These are phyloP conservation scores for Keiferia lycopersicella DNA, from an alignment of 2,888 invertebrate genomes.

Conservation along the genomic window DNA sequence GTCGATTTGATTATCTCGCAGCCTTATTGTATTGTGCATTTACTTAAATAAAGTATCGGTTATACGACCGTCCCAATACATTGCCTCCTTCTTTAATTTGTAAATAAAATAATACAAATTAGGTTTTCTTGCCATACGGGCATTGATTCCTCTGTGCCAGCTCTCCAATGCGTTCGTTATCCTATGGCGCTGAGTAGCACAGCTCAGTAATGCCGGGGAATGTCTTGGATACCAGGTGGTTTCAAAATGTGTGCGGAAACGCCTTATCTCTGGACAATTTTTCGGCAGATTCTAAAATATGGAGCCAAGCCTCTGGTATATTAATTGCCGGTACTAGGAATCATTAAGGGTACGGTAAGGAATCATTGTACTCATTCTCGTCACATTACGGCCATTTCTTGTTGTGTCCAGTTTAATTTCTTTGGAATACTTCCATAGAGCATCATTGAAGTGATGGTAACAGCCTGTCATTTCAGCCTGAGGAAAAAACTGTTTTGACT, in stretches of 20 bases:
- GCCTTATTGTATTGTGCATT: constrained; percentile 22
- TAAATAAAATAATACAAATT: constrained; percentile 28
- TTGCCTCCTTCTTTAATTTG: constrained; percentile 30
- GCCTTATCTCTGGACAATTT: constrained; percentile 28
- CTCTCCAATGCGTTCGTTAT: constrained; percentile 30
- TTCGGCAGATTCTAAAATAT: constrained; percentile 26
- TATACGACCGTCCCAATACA: constrained; percentile 29
- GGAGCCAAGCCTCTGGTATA: constrained; percentile 30
- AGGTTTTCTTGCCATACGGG: constrained; percentile 27
- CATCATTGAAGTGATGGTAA: constrained; percentile 30
- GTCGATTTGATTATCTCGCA: constrained; percentile 25
- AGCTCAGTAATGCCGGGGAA: constrained; percentile 29
- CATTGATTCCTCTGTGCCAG: constrained; percentile 30
- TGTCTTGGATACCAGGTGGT: constrained; percentile 29
- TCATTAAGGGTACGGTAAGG: too few species aligned
- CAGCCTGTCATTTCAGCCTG: constrained; percentile 15
- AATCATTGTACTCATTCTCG: constrained; percentile 28
- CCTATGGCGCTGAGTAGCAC: constrained; percentile 28
- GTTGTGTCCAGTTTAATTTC: constrained; percentile 27
- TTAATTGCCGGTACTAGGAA: constrained; percentile 28
- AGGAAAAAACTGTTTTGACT: too few species aligned
- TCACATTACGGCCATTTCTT: constrained; percentile 28
- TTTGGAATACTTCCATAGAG: constrained; percentile 29
- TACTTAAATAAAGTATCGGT: constrained; percentile 12
- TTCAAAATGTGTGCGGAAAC: constrained; percentile 30